These are phyloP conservation scores for Oryzias sinensis DNA, from an alignment of 2,797 vertebrate species.

Conservation along the genomic window DNA sequence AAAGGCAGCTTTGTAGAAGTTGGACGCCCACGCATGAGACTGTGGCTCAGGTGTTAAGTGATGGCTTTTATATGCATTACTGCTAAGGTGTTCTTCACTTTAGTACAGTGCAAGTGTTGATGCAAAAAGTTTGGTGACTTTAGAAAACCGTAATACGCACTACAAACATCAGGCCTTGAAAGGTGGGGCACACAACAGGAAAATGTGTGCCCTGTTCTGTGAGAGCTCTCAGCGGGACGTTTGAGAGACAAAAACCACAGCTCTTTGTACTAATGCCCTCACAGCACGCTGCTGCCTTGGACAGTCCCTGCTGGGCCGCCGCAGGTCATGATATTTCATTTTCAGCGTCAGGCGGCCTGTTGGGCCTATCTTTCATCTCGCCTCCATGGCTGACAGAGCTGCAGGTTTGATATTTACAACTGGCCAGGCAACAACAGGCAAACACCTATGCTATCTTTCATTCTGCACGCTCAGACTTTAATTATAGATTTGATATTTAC, in stretches of 20 bases:
- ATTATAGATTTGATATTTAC: conserved; percentile 21
- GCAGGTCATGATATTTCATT: conserved; percentile 64
- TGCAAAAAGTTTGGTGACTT: not conserved
- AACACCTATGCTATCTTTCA: conserved; percentile 29
- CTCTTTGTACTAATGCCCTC: conserved; percentile 62
- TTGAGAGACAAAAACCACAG: conserved; percentile 49
- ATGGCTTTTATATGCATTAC: conserved; percentile 21
- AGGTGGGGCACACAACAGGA: conserved; percentile 5
- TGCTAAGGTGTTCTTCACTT: not conserved
- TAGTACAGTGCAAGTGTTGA: conserved; percentile 5
- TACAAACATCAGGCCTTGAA: not conserved
- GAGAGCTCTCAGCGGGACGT: conserved; percentile 37
- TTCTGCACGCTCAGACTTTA: conserved; percentile 13
- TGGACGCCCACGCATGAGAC: conserved; percentile 14
- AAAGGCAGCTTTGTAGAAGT: conserved; percentile 30
- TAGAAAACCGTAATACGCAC: not conserved
- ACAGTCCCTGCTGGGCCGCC: conserved; percentile 48
- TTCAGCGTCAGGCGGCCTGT: conserved; percentile 52
- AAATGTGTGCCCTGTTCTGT: conserved; percentile 22
- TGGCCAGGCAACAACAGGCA: conserved; percentile 35
- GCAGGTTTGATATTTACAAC: conserved; percentile 63
- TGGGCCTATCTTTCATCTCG: conserved; percentile 59
- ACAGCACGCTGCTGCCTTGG: conserved; percentile 52
- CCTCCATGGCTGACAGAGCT: conserved; percentile 40
- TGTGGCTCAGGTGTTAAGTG: conserved; percentile 36